Evolutionary conservation across 2,888 invertebrate genomes (phyloP).

Genomic region (Dynastes hyllus): DNA sequence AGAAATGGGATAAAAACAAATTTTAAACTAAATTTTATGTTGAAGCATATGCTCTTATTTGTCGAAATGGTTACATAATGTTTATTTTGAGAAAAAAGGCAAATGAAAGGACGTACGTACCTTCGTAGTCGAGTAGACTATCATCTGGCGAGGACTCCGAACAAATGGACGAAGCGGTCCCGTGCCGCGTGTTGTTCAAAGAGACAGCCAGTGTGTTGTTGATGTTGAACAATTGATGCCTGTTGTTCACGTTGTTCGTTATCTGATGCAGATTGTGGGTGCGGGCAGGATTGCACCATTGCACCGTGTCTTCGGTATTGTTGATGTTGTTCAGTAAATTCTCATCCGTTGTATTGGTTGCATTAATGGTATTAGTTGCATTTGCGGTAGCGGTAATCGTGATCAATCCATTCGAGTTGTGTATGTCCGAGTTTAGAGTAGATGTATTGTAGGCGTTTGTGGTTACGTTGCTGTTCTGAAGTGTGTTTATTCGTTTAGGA

Average conservation of each 20-base stretch:
- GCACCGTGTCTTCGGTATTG: conserved; percentile 63
- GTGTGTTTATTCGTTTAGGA: conserved; percentile 69
- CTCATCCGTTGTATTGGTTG: conserved; percentile 49
- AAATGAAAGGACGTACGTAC: conserved; percentile 61
- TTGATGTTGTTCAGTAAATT: conserved; percentile 60
- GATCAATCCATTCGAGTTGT: conserved; percentile 46
- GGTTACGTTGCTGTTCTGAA: conserved; percentile 68
- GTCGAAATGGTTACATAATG: no score
- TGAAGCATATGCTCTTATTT: no score
- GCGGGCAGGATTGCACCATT: conserved; percentile 69
- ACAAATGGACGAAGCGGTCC: conserved; percentile 65
- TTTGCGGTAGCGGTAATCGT: conserved; percentile 52
- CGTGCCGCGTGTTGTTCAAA: conserved; percentile 65
- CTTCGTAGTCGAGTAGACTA: conserved; percentile 74
- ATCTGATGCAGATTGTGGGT: conserved; percentile 64
- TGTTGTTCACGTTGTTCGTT: conserved; percentile 63
- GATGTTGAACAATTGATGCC: conserved; percentile 63
- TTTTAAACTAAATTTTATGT: no score
- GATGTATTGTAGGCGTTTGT: conserved; percentile 57
- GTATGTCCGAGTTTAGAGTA: conserved; percentile 50
- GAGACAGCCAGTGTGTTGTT: conserved; percentile 70
- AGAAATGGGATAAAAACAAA: no score
- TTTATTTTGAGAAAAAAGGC: no score
- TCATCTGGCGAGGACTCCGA: conserved; percentile 73
- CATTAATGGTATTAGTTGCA: conserved; percentile 54